Evolutionary conservation across 2,888 invertebrate species (phyloP).

Genomic region (Cartodere bifasciata): DNA sequence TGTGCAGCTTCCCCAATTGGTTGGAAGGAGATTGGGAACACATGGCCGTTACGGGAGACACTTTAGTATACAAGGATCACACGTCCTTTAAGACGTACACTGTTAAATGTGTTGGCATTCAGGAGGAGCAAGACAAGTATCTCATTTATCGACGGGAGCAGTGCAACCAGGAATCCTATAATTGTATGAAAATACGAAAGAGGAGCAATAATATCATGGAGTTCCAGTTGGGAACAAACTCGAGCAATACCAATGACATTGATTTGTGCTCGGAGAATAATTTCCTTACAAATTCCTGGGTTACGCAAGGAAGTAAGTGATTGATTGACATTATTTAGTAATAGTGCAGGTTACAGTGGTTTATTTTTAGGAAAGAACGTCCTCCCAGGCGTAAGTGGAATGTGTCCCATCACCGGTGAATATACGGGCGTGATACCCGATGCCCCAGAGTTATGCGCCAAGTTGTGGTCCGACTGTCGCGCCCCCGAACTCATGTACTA

Average conservation of each 20-base stretch:
- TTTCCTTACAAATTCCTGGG: constrained; percentile 42
- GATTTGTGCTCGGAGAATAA: constrained; percentile 31
- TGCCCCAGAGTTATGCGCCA: constrained; percentile 45
- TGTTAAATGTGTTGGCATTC: constrained; percentile 34
- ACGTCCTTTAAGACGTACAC: constrained; percentile 40
- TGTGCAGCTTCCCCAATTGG: constrained; percentile 46
- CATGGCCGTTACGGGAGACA: constrained; percentile 35
- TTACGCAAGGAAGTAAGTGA: constrained; percentile 49
- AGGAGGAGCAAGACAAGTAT: constrained; percentile 34
- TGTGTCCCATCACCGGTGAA: constrained; percentile 53
- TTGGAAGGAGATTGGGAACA: constrained; percentile 51
- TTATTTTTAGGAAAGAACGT: constrained; percentile 17
- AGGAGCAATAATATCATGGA: constrained; percentile 48
- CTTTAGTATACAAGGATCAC: constrained; percentile 39
- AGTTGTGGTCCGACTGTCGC: constrained; percentile 50
- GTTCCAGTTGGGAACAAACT: constrained; percentile 39
- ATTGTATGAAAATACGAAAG: constrained; percentile 45
- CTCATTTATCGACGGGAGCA: constrained; percentile 40
- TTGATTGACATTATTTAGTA: not conserved
- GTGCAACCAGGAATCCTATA: constrained; percentile 44
- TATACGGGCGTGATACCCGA: constrained; percentile 52
- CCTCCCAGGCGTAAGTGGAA: too few species aligned
- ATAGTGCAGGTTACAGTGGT: constrained; percentile 7
- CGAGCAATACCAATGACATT: constrained; percentile 24
- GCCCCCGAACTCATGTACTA: constrained; percentile 54